A percentile compares a stretch with the other conserved stretches of the same genome.
Conservation (phyloP, 2,113 vertebrate species). For the Phalacrocorax pelagicus region DNA sequence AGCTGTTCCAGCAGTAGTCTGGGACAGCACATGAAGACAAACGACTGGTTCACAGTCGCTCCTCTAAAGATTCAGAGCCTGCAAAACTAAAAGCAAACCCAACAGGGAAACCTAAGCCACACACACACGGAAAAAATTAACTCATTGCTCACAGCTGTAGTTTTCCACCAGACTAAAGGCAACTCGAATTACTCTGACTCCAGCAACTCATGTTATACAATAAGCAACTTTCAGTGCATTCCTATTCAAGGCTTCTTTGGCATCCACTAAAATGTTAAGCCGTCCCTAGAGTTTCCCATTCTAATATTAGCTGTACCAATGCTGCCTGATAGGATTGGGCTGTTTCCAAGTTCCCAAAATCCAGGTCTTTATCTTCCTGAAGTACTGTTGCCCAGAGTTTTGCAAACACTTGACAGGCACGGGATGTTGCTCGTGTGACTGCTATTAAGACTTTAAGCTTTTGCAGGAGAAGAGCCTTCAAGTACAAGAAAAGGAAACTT, state of each 20-base stretch:
- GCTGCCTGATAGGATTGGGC: not conserved
- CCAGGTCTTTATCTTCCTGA: not conserved
- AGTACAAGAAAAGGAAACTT: conserved; percentile 46
- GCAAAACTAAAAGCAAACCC: not conserved
- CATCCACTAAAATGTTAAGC: conserved; percentile 2
- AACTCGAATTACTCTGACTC: not conserved
- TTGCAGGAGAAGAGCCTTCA: not conserved
- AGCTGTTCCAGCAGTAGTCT: not conserved
- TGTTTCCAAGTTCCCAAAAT: not conserved
- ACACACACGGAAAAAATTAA: conserved; percentile 12
- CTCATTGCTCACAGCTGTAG: conserved; percentile 32
- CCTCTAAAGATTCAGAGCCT: not conserved
- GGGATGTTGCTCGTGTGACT: not conserved
- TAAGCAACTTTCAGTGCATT: not conserved
- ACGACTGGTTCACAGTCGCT: not conserved
- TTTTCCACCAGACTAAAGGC: conserved; percentile 12
- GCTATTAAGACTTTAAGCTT: conserved; percentile 13
- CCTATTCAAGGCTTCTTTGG: not conserved
- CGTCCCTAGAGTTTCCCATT: not conserved
- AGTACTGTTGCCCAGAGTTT: not conserved
- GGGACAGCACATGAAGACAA: not conserved
- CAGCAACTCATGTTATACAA: not conserved
- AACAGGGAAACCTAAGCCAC: not conserved
- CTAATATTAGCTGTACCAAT: conserved; percentile 12
- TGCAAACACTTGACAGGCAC: not conserved